Conservation (phyloP, 2,888 invertebrate genomes). For the Clistopyga incitator region DNA sequence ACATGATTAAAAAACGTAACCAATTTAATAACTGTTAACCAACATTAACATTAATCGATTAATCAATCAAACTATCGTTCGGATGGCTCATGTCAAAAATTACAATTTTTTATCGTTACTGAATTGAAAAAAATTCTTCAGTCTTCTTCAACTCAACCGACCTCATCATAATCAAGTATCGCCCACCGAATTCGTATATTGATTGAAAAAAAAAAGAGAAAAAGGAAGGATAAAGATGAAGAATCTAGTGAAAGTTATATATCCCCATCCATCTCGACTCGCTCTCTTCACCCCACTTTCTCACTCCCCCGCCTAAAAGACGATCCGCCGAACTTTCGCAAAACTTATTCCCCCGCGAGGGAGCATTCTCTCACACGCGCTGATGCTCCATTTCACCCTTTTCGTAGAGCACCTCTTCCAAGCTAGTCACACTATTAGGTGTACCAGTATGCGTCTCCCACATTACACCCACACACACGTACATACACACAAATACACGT, state of each 20-base stretch:
- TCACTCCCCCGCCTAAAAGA: not conserved
- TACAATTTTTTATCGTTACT: too few species aligned
- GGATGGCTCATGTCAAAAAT: too few species aligned
- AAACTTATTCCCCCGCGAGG: conserved; percentile 8
- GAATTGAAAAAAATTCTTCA: too few species aligned
- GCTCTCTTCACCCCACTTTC: not conserved
- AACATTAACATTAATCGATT: too few species aligned
- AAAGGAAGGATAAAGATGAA: not conserved
- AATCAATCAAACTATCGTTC: too few species aligned
- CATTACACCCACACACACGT: not conserved
- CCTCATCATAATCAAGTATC: not conserved
- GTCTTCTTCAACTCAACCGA: not conserved
- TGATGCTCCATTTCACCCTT: conserved; percentile 62
- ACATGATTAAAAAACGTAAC: too few species aligned
- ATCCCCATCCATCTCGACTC: not conserved
- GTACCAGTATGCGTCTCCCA: not conserved
- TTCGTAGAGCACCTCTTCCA: conserved; percentile 24
- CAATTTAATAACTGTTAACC: too few species aligned
- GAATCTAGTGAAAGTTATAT: not conserved
- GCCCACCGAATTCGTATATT: not conserved
- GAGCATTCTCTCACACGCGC: conserved; percentile 46
- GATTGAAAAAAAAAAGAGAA: not conserved
- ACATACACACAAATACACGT: not conserved
- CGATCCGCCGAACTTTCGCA: conserved; percentile 32
- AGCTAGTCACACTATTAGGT: conserved; percentile 20